A percentile compares a stretch with the other conserved stretches of the same genome.
Conservation (phyloP, 2,113 vertebrate genomes). For the Sinosuthora webbiana region DNA sequence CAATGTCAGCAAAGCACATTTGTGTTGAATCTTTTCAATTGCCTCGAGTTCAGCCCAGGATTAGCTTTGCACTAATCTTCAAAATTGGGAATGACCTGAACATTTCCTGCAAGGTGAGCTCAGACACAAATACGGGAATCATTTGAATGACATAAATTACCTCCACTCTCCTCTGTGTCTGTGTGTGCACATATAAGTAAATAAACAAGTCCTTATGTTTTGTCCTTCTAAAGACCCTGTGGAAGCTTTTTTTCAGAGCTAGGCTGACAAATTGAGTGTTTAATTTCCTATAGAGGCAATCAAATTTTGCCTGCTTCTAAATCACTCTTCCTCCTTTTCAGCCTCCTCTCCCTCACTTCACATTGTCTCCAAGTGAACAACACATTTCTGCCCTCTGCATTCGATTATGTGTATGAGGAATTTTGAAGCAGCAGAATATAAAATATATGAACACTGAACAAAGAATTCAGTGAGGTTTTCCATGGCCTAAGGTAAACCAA, state of each 20-base stretch:
- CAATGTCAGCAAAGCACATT: not conserved
- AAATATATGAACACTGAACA: not conserved
- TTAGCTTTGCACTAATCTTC: not conserved
- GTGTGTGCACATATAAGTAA: not conserved
- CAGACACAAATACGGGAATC: not conserved
- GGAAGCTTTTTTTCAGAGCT: not conserved
- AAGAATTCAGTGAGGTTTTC: not conserved
- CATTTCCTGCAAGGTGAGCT: not conserved
- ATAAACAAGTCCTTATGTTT: not conserved
- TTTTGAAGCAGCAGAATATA: not conserved
- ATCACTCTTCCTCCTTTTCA: not conserved
- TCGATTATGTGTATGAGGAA: fast-evolving
- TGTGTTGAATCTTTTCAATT: not conserved
- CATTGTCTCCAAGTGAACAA: not conserved
- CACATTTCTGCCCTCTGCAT: not conserved
- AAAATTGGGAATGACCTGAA: not conserved
- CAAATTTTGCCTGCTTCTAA: not conserved
- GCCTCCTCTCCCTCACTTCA: not conserved
- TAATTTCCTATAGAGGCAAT: not conserved
- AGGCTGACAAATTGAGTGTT: not conserved
- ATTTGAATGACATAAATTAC: not conserved
- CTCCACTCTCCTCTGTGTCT: not conserved
- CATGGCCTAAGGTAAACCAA: not conserved
- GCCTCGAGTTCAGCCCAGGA: not conserved
- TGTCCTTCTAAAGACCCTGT: not conserved